Base-by-base conservation (phyloP, 2,113 vertebrate genomes). In the Solenodon paradoxus region DNA sequence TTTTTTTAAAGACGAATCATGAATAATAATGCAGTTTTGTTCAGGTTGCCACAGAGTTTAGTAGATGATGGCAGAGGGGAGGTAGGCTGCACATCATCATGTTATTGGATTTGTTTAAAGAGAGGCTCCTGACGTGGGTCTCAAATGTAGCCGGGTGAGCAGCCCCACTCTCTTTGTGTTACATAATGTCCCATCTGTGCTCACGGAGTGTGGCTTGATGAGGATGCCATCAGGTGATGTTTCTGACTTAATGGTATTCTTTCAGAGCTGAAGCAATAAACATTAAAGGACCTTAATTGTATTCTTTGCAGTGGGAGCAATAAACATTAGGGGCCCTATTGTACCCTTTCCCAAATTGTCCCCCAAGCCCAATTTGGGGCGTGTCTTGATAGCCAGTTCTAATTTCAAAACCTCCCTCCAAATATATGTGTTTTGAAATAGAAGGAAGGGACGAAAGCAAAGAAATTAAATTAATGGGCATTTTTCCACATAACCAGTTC, bases 241-340 rank as follows among this genome's bases (percentile, higher is more conserved):
- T 92, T 93, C 55, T 96, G 92, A 91, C 81, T 98, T 98, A 98
- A 98, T 97, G 96, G 95, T 96, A 45, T 95, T 97, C 89, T 95
- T 97, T 97, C 83, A 72, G 87, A 97, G 93, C 90, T 38, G 77
- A 30, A 98, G 96, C 84, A 97, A 98, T 98, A 98, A 98, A 97
- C 97, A 97, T 98, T 98, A 97, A 55, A 71, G 81, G 93, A 26
- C 82, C 94, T 97, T 98, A 97, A 98, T 98, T 97, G 95, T 96
- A 9, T 96, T 97, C 42, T 94, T 97, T 98, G 97, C 92, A 97
- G 77, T 95, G 90, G 89, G 92, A 98, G 94, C 81, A 98, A 98
- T 98, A 98, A 98, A 97, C 97, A 97, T 97, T 97, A 98, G 86
- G 95, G 63, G 32, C n/a, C 88, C 63, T 98, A 97, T 97, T 97